Base-by-base conservation (phyloP, 1,140 invertebrate genomes). In the Kradibia gibbosae region DNA sequence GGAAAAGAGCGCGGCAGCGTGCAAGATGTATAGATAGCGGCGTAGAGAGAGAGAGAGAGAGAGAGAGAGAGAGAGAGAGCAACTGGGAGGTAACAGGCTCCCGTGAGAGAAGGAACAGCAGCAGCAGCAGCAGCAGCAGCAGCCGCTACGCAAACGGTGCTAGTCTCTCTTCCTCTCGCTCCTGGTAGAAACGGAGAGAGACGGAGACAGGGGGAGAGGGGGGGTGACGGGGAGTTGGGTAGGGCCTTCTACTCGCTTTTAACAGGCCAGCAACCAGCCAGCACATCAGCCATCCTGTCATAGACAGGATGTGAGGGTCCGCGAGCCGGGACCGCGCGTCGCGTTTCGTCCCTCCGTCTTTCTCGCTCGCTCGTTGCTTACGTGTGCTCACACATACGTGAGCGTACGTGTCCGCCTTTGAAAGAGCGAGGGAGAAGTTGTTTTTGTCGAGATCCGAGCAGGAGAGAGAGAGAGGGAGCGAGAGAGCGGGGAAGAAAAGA, bases 261-360 rank as follows among this genome's bases (percentile, higher is more conserved):
- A 83, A 82, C 84, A 60, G 78, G 74, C 82, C 82, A 82, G 85
- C 84, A 82, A 83, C 82, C 73, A 50, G 55, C 74, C 88, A 89
- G 85, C 87, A 87, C 87, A 79, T 80, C 78, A 67, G 71, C 79
- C 81, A 82, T 87, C 86, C 86, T 87, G 88, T 89, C 87, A 88
- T 88, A 89, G 89, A 89, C 89, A 89, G 89, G 89, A 88, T 90
- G 89, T 83, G 88, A 89, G 90, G 89, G 89, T 89, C 89, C 89
- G 89, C 89, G 88, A 87, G 82, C 81, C 82, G 83, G 45, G 70
- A 71, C 45, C 25, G 39, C 70, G 70, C 85, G 83, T 85, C 86
- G 88, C 86, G 86, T 85, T 86, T 88, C 87, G 83, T 84, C 83
- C 65, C 34, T 50, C 36, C 72, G 15, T 53, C 62, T 70, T 42